Conservation (phyloP, 2,888 invertebrate species). For the Pyralis farinalis region DNA sequence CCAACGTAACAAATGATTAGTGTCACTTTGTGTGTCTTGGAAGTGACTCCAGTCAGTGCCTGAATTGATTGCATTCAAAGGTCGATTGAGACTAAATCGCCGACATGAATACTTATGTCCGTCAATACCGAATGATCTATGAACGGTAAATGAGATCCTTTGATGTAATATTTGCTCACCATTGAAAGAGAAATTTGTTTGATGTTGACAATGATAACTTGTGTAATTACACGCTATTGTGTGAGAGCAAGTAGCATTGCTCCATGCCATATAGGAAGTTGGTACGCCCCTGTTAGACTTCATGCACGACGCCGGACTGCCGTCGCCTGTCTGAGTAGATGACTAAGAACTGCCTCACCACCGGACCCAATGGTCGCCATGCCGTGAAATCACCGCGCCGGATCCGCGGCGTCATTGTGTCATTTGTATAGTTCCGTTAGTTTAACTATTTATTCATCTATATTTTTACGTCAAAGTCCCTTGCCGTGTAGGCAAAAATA, state of each 20-base stretch:
- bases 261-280: slow-evolving; percentile 25
- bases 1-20: slow-evolving; percentile 47
- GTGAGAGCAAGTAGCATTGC: slow-evolving; percentile 36
- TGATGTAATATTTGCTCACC: slow-evolving; percentile 40
- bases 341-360: too few species aligned
- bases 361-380: too few species aligned
- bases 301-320: too few species aligned
- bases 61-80: slow-evolving; percentile 28
- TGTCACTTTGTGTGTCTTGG: slow-evolving; percentile 45
- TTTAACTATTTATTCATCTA: too few species aligned
- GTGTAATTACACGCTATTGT: slow-evolving; percentile 57
- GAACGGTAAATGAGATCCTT: slow-evolving; percentile 36
- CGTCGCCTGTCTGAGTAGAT: too few species aligned
- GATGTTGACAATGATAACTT: slow-evolving; percentile 52
- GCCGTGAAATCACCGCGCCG: too few species aligned
- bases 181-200: slow-evolving; percentile 56
- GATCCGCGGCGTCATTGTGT: too few species aligned
- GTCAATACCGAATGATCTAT: slow-evolving; percentile 42
- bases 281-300: slow-evolving; percentile 18
- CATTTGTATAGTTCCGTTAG: too few species aligned
- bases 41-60: slow-evolving; percentile 22
- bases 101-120: slow-evolving; percentile 28
- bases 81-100: slow-evolving; percentile 22
- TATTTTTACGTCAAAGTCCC: too few species aligned
- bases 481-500: too few species aligned